Base-by-base conservation (phyloP, 1,140 invertebrate species). In the Musca domestica region DNA sequence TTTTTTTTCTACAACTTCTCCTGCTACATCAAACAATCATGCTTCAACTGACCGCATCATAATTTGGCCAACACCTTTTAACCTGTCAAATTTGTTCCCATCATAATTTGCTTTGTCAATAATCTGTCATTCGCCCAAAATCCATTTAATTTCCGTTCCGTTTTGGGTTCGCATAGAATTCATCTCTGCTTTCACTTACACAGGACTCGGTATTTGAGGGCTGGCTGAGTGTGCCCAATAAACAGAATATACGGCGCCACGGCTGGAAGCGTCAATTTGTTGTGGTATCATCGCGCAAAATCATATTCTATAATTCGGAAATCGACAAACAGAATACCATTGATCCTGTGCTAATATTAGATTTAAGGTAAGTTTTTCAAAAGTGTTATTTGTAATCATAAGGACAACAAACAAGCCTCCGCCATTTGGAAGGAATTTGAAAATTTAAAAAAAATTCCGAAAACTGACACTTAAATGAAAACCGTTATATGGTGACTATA, bases 221-320 rank as follows among this genome's bases (percentile, higher is more conserved):
- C 52, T 98, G 95, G 95, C 85, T 99, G 10, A 95, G 93, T 52
- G 90, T 98, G 72, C 96, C 96, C 23, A 95, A 93, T 74, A 97
- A 96, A 81, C 93, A 95, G 82, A 98, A 98, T 80, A 96, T 97
- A 67, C 89, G 93, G 67, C 87, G 95, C 66, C 95, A 98, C 82
- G 95, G 95, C 25, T 99, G 96, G 96, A 94, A 93, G 82, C 96
- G 95, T 74, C 95, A 98, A 82, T 98, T 95, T 82, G 95, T 98
- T 5, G 95, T 98, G 22, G 95, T 98, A 15, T 97, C 95, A 17
- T 96, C 94, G 68, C 92, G 94, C 76, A 98, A 98, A 83, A 96
- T 99, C 66, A 94, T 98, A 54, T 99, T 99, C 85, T 99, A 98
- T 78, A 96, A 98, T 84, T 91, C 90, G 22, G 96, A 98, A 83